Conservation (phyloP, 2,113 vertebrate genomes). For the Isichthys henryi region DNA sequence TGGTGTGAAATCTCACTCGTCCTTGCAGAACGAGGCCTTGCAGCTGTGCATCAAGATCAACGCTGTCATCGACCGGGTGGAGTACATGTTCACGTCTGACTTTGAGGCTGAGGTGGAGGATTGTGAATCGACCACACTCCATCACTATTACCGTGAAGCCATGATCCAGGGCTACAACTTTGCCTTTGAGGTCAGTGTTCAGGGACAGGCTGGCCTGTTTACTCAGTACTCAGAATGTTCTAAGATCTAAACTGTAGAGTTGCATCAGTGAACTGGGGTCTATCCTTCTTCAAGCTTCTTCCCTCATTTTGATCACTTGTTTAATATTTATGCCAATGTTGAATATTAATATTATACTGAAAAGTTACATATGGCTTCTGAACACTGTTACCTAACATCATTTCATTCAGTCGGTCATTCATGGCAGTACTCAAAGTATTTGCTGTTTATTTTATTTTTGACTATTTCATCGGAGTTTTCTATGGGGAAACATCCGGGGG, state of each 20-base stretch:
- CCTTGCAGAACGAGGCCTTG: constrained; percentile 76
- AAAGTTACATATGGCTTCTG: not conserved
- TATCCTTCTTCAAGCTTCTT: not conserved
- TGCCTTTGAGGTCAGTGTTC: constrained; percentile 85
- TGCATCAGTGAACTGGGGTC: not conserved
- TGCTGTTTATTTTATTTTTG: not conserved
- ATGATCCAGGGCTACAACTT: constrained; percentile 99
- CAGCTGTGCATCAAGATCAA: constrained; percentile 90
- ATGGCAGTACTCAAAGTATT: not conserved
- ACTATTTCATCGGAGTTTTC: not conserved
- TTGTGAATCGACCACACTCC: constrained; percentile 78
- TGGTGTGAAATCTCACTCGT: not conserved
- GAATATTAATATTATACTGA: not conserved
- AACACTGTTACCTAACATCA: not conserved
- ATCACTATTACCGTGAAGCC: constrained; percentile 93
- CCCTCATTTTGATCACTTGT: not conserved
- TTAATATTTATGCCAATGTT: not conserved
- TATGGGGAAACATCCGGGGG: not conserved
- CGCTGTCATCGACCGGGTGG: constrained; percentile 82
- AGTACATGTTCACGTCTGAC: constrained; percentile 88
- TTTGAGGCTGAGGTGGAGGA: constrained; percentile 90
- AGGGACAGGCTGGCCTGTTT: not conserved
- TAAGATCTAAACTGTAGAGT: not conserved
- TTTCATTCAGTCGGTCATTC: not conserved
- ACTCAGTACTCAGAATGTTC: not conserved